Percentiles rank a stretch among this genome's conserved stretches.
phyloP scores from a whole-genome alignment of 2,888 invertebrate genomes.

The Coleophora flavipennella region DNA sequence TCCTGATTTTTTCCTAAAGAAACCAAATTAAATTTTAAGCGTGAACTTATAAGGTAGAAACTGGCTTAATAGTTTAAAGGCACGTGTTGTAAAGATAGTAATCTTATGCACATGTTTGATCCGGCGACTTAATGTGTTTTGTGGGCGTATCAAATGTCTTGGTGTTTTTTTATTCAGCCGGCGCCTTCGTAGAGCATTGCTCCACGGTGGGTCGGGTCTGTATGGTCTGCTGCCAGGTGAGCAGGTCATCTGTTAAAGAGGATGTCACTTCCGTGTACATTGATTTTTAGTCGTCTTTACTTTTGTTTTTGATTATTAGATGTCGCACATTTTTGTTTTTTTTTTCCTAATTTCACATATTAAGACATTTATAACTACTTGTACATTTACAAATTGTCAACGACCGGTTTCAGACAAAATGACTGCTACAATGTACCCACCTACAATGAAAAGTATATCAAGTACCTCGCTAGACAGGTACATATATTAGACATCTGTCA shows the following conservation, averaged over 20 bases:
- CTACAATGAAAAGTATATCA: too few relatives aligned
- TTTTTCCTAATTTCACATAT: not conserved
- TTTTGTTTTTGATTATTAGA: slow-evolving; percentile 7
- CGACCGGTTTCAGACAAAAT: too few relatives aligned
- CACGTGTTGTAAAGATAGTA: slow-evolving; percentile 50
- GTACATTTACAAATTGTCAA: too few relatives aligned
- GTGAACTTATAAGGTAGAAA: slow-evolving; percentile 8
- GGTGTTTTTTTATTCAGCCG: slow-evolving; percentile 7
- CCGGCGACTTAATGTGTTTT: slow-evolving; percentile 56
- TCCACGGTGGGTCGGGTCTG: slow-evolving; percentile 35
- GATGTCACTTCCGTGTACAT: slow-evolving; percentile 17
- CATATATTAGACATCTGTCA: too few relatives aligned
- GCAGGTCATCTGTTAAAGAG: slow-evolving; percentile 19
- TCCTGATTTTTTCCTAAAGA: too few relatives aligned
- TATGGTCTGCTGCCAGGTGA: slow-evolving; percentile 23
- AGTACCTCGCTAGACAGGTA: too few relatives aligned
- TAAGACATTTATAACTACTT: not conserved
- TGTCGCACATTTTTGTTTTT: not conserved
- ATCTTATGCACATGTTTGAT: slow-evolving; percentile 61
- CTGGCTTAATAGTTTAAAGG: slow-evolving; percentile 13
- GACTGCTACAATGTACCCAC: too few relatives aligned
- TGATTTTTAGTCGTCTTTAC: slow-evolving; percentile 12
- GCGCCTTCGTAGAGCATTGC: slow-evolving; percentile 24
- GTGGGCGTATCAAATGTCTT: slow-evolving; percentile 65
- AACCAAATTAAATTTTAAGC: slow-evolving; percentile 11